Evolutionary conservation across 2,888 invertebrate species (phyloP), one percentile per base, ranked within the genome.

Genomic region (Plagodis dolabraria): DNA sequence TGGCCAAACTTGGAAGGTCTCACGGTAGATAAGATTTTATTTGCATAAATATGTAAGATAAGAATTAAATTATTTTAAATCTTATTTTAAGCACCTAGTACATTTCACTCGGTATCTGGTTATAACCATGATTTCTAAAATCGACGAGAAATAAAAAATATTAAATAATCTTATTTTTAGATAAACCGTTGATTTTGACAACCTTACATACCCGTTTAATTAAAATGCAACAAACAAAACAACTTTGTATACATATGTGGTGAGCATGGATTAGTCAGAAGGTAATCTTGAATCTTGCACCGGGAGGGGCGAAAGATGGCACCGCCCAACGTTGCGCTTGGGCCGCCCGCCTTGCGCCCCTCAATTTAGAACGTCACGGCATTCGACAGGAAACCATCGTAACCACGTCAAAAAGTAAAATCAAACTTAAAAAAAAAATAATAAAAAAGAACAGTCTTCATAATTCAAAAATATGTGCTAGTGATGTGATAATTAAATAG

Each of bases 321-420:
- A 76, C 90, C 92, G 91, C 92, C 92, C 90, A 83, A 76, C 58
- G 56, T 44, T 59, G 62, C 65, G 63, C 63, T 50, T 65, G 70
- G 75, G 83, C 89, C 89, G 89, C 89, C 90, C 85, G 88, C 87
- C 87, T 82, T 85, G 77, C 80, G 77, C 73, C 44, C 63, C 75
- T 80, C 85, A 84, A 79, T 86, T 82, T 77, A 75, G 72, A 78
- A 79, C 80, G 82, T 77, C 80, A 81, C 77, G 76, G 75, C 72
- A 58, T 66, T 68, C 70, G 74, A 70, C 71, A 75, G 72, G 75
- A 79, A 71, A 75, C 68, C 69, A 71, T 67, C 70, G 70, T 57
- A 67, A 74, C 74, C 75, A 50, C 47, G 12, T 62, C 38, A 12
- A 63, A 69, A 64, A 63, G 65, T 48, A 65, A 58, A 58, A 57